Percentiles rank a stretch among this genome's conserved stretches.
phyloP scores from a whole-genome alignment of 1,140 invertebrate species.

The Drosophila pallidifrons region DNA sequence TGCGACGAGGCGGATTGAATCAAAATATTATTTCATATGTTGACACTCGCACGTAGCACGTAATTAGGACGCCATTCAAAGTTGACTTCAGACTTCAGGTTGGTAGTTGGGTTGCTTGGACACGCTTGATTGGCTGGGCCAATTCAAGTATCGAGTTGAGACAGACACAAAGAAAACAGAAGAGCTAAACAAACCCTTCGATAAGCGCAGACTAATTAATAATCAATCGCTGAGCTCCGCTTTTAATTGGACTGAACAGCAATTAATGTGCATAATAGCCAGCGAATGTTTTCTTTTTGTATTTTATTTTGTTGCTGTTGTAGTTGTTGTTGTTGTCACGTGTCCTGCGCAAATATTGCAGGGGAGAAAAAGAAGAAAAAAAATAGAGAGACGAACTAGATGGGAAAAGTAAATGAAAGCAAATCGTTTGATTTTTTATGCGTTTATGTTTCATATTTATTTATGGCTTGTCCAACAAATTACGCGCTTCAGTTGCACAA shows the following conservation, averaged over 20 bases:
- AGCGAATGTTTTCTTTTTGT: not conserved
- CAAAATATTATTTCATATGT: constrained; percentile 82
- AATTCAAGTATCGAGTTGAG: constrained; percentile 53
- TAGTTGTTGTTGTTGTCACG: constrained; percentile 33
- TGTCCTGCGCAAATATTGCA: constrained; percentile 57
- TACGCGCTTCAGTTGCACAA: constrained; percentile 80
- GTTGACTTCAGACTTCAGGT: not conserved
- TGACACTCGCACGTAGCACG: constrained; percentile 81
- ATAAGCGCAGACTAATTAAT: constrained; percentile 65
- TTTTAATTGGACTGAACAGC: constrained; percentile 55
- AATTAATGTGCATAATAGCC: constrained; percentile 49
- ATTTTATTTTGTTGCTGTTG: not conserved
- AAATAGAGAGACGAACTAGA: not conserved
- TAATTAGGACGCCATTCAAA: constrained; percentile 64
- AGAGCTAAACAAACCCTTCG: constrained; percentile 6
- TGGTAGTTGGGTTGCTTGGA: not conserved
- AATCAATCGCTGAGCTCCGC: constrained; percentile 65
- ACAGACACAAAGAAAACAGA: constrained; percentile 10
- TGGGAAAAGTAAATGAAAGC: constrained; percentile 46
- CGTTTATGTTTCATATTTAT: constrained; percentile 73
- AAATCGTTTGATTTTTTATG: constrained; percentile 68
- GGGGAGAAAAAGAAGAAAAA: constrained; percentile 23
- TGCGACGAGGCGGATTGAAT: constrained; percentile 53
- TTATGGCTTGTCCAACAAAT: constrained; percentile 81
- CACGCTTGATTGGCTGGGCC: constrained; percentile 61